phyloP scores from a whole-genome alignment of 2,113 vertebrate genomes.

The Stomatorhinus ivindoensis region DNA sequence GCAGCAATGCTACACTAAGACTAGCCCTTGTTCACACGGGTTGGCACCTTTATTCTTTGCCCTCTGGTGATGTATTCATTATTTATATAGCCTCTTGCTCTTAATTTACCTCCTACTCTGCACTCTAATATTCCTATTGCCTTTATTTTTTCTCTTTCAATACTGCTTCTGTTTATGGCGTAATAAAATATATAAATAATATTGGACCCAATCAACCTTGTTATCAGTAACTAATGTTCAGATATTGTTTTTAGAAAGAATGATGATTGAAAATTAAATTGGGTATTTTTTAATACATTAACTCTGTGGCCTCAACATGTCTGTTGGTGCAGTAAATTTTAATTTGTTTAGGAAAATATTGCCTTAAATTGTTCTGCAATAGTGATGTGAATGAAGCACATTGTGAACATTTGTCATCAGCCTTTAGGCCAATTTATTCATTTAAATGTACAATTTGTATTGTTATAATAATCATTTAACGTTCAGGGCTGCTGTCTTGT shows the following conservation, averaged over 20 bases:
- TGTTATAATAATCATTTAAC: background rate
- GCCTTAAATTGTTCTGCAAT: background rate
- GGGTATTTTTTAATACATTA: background rate
- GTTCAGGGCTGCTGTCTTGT: background rate
- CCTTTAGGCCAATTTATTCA: constrained; percentile 9
- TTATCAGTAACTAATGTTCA: background rate
- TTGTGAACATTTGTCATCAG: background rate
- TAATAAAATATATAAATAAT: background rate
- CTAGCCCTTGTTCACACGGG: background rate
- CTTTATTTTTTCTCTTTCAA: background rate
- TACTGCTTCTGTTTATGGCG: background rate
- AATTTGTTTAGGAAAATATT: background rate
- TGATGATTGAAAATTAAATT: background rate
- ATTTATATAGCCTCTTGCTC: background rate
- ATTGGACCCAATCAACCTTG: background rate
- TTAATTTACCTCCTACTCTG: background rate
- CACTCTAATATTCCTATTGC: background rate
- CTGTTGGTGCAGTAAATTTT: background rate
- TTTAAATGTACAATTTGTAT: background rate
- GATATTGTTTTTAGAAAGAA: background rate
- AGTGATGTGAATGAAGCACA: background rate
- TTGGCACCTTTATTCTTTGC: background rate
- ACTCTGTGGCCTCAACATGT: background rate
- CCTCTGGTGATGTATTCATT: background rate
- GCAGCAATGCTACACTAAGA: background rate